Evolutionary conservation across 1,140 invertebrate species (phyloP).

Genomic region (Drosophila parvula): DNA sequence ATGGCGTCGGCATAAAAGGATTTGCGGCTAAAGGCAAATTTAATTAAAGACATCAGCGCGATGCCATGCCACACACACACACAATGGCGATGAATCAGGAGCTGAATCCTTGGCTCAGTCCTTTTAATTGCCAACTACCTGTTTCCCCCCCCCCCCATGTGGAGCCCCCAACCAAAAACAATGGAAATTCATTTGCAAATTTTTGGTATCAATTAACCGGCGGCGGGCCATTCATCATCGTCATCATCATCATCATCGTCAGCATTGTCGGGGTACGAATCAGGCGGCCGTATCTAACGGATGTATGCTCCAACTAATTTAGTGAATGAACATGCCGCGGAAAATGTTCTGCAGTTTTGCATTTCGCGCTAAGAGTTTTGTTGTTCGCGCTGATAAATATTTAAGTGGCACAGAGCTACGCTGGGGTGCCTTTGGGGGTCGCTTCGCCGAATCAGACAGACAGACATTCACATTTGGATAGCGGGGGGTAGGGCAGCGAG

Average conservation of each 20-base stretch:
- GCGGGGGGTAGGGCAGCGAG: not conserved
- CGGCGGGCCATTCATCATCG: conserved; percentile 25
- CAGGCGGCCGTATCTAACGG: conserved; percentile 60
- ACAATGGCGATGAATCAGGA: conserved; percentile 37
- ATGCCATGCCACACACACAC: conserved; percentile 11
- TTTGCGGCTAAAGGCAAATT: conserved; percentile 75
- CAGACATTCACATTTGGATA: conserved; percentile 15
- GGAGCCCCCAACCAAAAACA: conserved; percentile 17
- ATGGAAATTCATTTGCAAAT: conserved; percentile 54
- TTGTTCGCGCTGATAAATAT: conserved; percentile 61
- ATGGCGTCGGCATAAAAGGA: conserved; percentile 74
- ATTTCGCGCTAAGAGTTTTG: conserved; percentile 31
- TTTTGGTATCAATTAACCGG: conserved; percentile 66
- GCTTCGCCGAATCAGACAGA: not conserved
- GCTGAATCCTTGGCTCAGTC: conserved; percentile 30
- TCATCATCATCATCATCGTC: too few species aligned
- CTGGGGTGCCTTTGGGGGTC: conserved; percentile 20
- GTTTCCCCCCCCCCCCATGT: not conserved
- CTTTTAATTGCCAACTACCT: conserved; percentile 54
- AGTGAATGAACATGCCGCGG: conserved; percentile 56
- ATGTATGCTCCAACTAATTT: conserved; percentile 77
- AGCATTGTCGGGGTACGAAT: too few species aligned
- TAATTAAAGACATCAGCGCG: conserved; percentile 77
- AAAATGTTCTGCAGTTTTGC: conserved; percentile 65
- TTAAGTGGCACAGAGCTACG: conserved; percentile 39